A percentile compares a stretch with the other conserved stretches of the same genome.
These are phyloP conservation scores for Eretmochelys imbricata DNA, from an alignment of 2,113 vertebrate species.

Conservation along the genomic window DNA sequence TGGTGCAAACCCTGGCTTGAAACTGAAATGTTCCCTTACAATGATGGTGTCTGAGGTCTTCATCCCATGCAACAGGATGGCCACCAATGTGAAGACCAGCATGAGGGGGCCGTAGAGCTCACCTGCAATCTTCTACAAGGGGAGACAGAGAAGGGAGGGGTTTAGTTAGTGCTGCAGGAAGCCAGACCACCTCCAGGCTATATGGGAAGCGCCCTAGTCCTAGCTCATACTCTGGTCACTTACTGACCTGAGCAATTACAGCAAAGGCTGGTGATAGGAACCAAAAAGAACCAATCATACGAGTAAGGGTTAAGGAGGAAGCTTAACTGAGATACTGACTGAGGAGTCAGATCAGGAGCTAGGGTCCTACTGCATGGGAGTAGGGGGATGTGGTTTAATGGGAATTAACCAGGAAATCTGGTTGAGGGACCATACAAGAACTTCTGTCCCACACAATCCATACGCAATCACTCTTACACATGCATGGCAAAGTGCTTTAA, in stretches of 20 bases:
- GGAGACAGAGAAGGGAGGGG: background rate
- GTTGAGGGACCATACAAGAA: background rate
- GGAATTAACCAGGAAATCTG: background rate
- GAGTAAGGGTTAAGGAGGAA: background rate
- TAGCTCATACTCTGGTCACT: background rate
- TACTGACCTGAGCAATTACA: background rate
- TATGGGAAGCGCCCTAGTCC: background rate
- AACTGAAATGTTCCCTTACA: conserved; percentile 75
- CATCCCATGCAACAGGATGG: conserved; percentile 97
- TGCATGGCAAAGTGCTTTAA: background rate
- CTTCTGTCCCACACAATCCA: background rate
- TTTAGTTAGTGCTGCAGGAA: background rate
- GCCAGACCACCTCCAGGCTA: fast-evolving
- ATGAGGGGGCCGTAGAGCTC: conserved; percentile 98
- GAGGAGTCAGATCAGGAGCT: background rate
- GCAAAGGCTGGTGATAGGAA: background rate
- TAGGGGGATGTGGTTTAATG: background rate
- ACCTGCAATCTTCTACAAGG: conserved; percentile 91
- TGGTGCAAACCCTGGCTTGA: background rate
- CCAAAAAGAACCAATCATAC: background rate
- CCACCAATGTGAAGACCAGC: conserved; percentile 97
- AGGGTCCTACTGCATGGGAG: background rate
- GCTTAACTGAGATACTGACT: background rate
- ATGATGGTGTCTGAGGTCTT: conserved; percentile 97
- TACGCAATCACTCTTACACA: background rate